A percentile compares a stretch with the other conserved stretches of the same genome.
Conservation (phyloP, 2,113 vertebrate species). For the Cyprinus carpio region DNA sequence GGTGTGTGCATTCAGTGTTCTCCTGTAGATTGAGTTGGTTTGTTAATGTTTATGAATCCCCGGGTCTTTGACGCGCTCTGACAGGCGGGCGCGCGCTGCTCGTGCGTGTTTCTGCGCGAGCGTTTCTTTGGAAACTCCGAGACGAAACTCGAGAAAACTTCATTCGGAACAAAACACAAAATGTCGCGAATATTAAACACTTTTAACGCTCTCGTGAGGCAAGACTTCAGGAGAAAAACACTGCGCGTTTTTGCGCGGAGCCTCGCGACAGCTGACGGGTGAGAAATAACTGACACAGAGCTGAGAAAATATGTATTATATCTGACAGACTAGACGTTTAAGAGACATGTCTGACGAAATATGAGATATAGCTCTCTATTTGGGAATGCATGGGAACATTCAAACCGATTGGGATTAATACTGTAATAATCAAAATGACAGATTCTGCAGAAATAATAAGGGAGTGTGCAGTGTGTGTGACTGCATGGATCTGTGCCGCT, state of each 20-base stretch:
- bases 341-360: background rate
- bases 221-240: background rate
- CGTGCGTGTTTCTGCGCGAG: background rate
- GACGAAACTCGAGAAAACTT: background rate
- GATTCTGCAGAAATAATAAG: too few species aligned
- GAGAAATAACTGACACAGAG: background rate
- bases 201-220: background rate
- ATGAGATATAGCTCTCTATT: background rate
- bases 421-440: too few species aligned
- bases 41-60: too few species aligned
- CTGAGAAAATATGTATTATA: background rate
- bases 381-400: background rate
- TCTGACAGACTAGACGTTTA: background rate
- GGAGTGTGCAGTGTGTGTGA: too few species aligned
- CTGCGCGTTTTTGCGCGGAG: background rate
- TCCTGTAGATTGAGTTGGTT: background rate
- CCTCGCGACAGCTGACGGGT: constrained; percentile 1
- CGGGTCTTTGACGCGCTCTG: too few species aligned
- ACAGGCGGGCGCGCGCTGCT: background rate
- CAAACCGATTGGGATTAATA: too few species aligned
- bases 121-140: background rate
- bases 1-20: background rate
- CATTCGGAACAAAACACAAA: background rate
- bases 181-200: constrained; percentile 11
- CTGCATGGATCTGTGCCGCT: too few species aligned